Evolutionary conservation across 2,113 vertebrate genomes (phyloP).

Genomic region (Clinocottus analis): DNA sequence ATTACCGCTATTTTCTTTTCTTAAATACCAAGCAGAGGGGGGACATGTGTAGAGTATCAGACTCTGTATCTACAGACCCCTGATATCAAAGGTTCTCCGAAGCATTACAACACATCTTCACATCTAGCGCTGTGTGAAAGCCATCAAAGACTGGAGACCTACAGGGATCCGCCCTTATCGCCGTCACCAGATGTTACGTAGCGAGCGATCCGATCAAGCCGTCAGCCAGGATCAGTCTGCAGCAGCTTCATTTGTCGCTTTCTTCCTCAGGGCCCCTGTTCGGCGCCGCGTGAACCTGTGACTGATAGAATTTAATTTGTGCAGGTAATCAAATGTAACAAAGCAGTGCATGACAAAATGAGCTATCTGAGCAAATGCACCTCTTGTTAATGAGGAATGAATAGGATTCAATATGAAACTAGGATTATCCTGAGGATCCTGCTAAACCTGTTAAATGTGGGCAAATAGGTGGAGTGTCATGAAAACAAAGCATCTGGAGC

Average conservation of each 20-base stretch:
- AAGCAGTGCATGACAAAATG: conserved; percentile 47
- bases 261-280: conserved; percentile 13
- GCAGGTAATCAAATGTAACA: conserved; percentile 48
- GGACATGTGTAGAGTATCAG: conserved; percentile 15
- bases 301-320: conserved; percentile 54
- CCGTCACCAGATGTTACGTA: conserved; percentile 65
- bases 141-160: conserved; percentile 68
- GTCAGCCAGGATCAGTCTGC: conserved; percentile 54
- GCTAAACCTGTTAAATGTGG: not conserved
- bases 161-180: conserved; percentile 77
- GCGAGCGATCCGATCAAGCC: conserved; percentile 64
- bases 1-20: not conserved
- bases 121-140: conserved; percentile 57
- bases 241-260: conserved; percentile 47
- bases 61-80: conserved; percentile 53
- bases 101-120: conserved; percentile 68
- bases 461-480: not conserved
- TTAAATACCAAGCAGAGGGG: conserved; percentile 3
- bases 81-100: conserved; percentile 72
- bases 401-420: conserved; percentile 21
- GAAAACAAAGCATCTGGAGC: not conserved
- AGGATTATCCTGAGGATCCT: not conserved
- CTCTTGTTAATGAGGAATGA: conserved; percentile 49
- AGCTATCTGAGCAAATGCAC: conserved; percentile 50
- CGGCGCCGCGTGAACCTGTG: conserved; percentile 47